These are phyloP conservation scores for Alca torda DNA, from an alignment of 2,797 vertebrate genomes.

Conservation along the genomic window DNA sequence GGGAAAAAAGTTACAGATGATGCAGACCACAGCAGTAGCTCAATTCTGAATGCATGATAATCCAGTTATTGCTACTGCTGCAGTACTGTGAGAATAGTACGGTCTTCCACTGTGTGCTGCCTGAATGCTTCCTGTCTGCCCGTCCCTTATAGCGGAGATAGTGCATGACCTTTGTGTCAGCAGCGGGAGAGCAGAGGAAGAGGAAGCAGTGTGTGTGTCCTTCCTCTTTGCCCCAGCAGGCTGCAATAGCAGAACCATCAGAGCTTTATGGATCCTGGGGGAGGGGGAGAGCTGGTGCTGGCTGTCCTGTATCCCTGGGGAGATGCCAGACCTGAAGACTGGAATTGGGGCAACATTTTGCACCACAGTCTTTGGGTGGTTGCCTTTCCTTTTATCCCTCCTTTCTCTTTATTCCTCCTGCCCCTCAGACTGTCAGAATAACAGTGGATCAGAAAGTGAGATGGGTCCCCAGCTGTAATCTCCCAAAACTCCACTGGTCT, in stretches of 20 bases:
- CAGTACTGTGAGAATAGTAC: background rate
- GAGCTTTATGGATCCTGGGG: background rate
- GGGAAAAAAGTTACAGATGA: background rate
- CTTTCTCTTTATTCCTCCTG: background rate
- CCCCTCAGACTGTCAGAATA: background rate
- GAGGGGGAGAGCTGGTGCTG: background rate
- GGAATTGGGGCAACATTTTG: background rate
- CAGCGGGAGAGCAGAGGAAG: background rate
- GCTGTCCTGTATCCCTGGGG: background rate
- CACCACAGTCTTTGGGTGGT: background rate
- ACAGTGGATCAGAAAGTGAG: background rate
- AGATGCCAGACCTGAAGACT: background rate
- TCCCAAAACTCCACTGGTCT: background rate
- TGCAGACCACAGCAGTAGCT: background rate
- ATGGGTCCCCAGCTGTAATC: background rate
- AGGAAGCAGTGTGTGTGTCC: background rate
- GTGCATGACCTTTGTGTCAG: background rate
- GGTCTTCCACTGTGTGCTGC: background rate
- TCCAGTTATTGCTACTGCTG: background rate
- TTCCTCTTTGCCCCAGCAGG: background rate
- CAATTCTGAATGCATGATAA: background rate
- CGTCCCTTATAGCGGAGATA: rapidly evolving
- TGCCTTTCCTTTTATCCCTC: background rate
- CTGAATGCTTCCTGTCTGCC: background rate
- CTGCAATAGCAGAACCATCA: background rate